Evolutionary conservation across 2,113 vertebrate species (phyloP).

Genomic region (Esox niger): DNA sequence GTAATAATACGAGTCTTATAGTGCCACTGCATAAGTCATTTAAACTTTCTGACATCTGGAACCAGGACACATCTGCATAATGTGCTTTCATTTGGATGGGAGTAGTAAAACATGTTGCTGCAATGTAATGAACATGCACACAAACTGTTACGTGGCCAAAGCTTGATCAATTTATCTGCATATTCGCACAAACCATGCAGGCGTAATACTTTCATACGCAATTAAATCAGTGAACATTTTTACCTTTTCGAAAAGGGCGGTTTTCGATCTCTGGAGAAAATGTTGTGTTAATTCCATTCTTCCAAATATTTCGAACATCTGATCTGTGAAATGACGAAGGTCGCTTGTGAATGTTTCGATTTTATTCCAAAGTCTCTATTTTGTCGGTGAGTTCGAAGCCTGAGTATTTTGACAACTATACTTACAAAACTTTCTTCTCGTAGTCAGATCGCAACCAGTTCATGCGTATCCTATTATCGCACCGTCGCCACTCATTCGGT

Average conservation of each 20-base stretch:
- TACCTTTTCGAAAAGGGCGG: constrained; percentile 26
- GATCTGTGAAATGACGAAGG: not conserved
- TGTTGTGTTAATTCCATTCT: not conserved
- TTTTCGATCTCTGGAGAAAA: constrained; percentile 9
- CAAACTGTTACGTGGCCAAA: not conserved
- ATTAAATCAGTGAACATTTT: not conserved
- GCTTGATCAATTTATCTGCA: not conserved
- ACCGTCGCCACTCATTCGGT: constrained; percentile 11
- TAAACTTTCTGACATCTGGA: not conserved
- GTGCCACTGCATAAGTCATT: not conserved
- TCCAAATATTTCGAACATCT: not conserved
- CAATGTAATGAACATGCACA: not conserved
- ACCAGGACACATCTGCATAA: constrained; percentile 14
- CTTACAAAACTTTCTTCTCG: constrained; percentile 42
- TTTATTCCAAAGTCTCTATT: not conserved
- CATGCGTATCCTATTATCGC: constrained; percentile 42
- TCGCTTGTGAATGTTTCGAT: not conserved
- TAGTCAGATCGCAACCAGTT: constrained; percentile 23
- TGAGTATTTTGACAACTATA: constrained; percentile 18
- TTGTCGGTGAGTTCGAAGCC: not conserved
- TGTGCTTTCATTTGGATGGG: not conserved
- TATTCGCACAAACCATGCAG: not conserved
- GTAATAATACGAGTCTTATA: not conserved
- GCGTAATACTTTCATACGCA: not conserved
- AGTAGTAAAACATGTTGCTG: not conserved